Evolutionary conservation across 2,113 vertebrate genomes (phyloP).

Genomic region (Oryzias melastigma): DNA sequence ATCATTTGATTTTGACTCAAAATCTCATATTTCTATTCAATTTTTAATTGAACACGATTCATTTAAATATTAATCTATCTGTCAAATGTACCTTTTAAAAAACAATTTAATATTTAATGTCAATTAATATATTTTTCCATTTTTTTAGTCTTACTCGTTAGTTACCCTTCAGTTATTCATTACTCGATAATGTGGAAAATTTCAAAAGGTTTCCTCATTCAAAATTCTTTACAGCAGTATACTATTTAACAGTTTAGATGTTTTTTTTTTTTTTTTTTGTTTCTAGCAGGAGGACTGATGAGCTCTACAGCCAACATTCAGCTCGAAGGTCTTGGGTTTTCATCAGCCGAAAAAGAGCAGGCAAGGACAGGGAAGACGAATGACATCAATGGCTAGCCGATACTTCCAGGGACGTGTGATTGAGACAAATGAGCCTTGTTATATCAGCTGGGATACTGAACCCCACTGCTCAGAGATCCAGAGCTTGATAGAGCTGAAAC

Average conservation of each 20-base stretch:
- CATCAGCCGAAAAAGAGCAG: slow-evolving; percentile 71
- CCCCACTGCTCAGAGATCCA: slow-evolving; percentile 75
- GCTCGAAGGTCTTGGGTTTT: slow-evolving; percentile 67
- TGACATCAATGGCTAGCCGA: slow-evolving; percentile 75
- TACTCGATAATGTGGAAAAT: slow-evolving; percentile 1
- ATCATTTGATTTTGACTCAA: too few species aligned
- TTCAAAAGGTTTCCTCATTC: slow-evolving; percentile 15
- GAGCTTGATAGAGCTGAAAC: slow-evolving; percentile 77
- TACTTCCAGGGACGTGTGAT: slow-evolving; percentile 77
- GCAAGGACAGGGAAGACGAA: slow-evolving; percentile 78
- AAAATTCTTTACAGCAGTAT: slow-evolving; percentile 6
- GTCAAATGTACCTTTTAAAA: too few species aligned
- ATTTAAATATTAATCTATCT: too few species aligned
- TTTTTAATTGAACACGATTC: too few species aligned
- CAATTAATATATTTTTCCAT: too few species aligned
- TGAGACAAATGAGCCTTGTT: slow-evolving; percentile 80
- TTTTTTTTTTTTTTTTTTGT: slow-evolving; percentile 24
- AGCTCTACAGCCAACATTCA: slow-evolving; percentile 42
- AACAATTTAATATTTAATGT: too few species aligned
- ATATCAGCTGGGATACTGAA: slow-evolving; percentile 78
- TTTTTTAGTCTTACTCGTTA: too few species aligned
- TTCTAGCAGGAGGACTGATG: slow-evolving; percentile 31
- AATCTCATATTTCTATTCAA: too few species aligned
- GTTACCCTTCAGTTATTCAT: too few species aligned
- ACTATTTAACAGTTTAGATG: slow-evolving; percentile 29